Conservation (phyloP, 2,888 invertebrate species). For the Esperia sulphurella region DNA sequence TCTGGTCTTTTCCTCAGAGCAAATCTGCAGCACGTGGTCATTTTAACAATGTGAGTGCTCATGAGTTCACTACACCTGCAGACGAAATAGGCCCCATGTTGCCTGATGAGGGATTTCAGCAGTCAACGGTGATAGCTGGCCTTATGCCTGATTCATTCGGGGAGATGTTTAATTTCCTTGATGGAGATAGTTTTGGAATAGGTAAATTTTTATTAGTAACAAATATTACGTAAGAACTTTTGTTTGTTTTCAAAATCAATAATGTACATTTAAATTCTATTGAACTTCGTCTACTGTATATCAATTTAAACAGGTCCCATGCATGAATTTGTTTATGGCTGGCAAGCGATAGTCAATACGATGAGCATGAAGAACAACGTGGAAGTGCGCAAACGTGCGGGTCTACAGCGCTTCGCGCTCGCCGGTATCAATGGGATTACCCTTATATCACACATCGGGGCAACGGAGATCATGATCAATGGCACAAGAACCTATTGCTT, state of each 20-base stretch:
- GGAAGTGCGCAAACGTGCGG: conserved; percentile 69
- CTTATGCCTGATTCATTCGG: conserved; percentile 69
- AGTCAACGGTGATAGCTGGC: conserved; percentile 58
- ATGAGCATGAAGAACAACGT: conserved; percentile 76
- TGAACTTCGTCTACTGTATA: neutral
- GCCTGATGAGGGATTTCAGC: conserved; percentile 53
- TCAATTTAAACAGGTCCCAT: conserved; percentile 49
- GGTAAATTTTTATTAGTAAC: conserved; percentile 37
- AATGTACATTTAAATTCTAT: no score
- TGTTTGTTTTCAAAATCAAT: no score
- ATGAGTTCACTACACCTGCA: conserved; percentile 50
- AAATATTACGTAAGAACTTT: no score
- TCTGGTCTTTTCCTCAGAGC: conserved; percentile 15
- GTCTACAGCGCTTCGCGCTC: conserved; percentile 65
- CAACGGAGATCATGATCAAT: conserved; percentile 72
- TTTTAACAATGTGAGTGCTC: conserved; percentile 43
- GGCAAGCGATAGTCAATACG: conserved; percentile 74
- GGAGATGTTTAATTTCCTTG: conserved; percentile 71
- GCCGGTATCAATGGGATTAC: conserved; percentile 73
- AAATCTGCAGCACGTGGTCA: conserved; percentile 25
- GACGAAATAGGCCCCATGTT: conserved; percentile 60
- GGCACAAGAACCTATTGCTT: conserved; percentile 68
- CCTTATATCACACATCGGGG: conserved; percentile 68
- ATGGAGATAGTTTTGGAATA: conserved; percentile 73
- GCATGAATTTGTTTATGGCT: conserved; percentile 74